A percentile compares a stretch with the other conserved stretches of the same genome.
Conservation (phyloP, 2,888 invertebrate genomes). For the Brachynemurus nebulosus region DNA sequence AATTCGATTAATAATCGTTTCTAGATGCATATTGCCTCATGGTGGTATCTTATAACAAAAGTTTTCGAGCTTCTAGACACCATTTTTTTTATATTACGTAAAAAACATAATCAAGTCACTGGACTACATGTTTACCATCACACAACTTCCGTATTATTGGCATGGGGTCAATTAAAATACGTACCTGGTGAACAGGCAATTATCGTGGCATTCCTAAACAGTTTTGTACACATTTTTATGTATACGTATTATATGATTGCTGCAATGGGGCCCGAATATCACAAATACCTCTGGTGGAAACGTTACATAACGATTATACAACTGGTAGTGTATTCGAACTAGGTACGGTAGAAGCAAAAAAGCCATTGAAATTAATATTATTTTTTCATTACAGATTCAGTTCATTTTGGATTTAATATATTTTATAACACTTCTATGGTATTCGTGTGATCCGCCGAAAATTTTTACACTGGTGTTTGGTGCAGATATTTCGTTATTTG, state of each 20-base stretch:
- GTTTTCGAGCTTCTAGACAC: conserved; percentile 26
- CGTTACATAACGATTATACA: conserved; percentile 68
- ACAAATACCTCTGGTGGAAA: conserved; percentile 82
- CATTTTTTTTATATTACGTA: conserved; percentile 71
- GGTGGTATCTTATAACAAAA: conserved; percentile 3
- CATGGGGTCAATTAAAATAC: conserved; percentile 57
- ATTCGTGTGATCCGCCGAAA: background rate
- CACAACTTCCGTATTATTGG: conserved; percentile 52
- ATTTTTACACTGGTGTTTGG: background rate
- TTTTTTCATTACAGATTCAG: conserved; percentile 1
- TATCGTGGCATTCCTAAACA: conserved; percentile 64
- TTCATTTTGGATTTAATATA: background rate
- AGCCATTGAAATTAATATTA: background rate
- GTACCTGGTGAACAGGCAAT: conserved; percentile 69
- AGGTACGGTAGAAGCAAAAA: background rate
- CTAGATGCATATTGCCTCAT: background rate
- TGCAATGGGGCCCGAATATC: conserved; percentile 65
- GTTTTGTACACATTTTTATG: conserved; percentile 76
- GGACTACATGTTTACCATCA: conserved; percentile 69
- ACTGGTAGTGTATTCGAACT: conserved; percentile 35
- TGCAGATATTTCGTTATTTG: background rate
- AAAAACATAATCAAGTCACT: conserved; percentile 71
- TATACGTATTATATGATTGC: conserved; percentile 73
- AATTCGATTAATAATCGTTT: background rate
- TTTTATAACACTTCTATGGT: background rate